A percentile compares a stretch with the other conserved stretches of the same genome.
phyloP scores from a whole-genome alignment of 1,140 invertebrate genomes.

The Drosophila sucinea region DNA sequence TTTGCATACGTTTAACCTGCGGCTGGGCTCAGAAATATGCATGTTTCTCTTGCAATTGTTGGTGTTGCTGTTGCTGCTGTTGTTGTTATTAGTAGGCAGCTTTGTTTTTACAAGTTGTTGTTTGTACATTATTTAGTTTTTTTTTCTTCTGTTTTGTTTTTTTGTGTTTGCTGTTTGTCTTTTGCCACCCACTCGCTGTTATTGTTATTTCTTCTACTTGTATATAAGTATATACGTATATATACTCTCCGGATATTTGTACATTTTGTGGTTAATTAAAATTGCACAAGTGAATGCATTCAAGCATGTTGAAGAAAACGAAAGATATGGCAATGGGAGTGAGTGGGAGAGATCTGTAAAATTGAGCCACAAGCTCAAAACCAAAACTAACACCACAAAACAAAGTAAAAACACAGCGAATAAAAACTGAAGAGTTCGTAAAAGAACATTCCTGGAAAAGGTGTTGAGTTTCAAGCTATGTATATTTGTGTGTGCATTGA shows the following conservation, averaged over 20 bases:
- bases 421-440: neutral
- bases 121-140: slow-evolving; percentile 50
- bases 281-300: slow-evolving; percentile 36
- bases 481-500: too few species aligned
- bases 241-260: slow-evolving; percentile 35
- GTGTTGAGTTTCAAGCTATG: neutral
- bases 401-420: neutral
- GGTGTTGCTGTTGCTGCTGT: slow-evolving; percentile 41
- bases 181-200: slow-evolving; percentile 9
- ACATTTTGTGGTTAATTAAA: slow-evolving; percentile 62
- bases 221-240: slow-evolving; percentile 1
- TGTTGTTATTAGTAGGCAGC: slow-evolving; percentile 47
- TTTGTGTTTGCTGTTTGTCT: slow-evolving; percentile 13
- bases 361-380: neutral
- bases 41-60: slow-evolving; percentile 48
- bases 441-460: neutral
- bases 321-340: neutral
- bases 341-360: neutral
- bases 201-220: neutral
- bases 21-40: slow-evolving; percentile 49
- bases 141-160: slow-evolving; percentile 1
- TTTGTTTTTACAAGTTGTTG: slow-evolving; percentile 71
- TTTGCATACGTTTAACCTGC: slow-evolving; percentile 77
- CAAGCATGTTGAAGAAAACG: neutral
- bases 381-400: neutral